A percentile compares a stretch with the other conserved stretches of the same genome.
Evolutionary conservation across 2,797 vertebrate species (phyloP).

Genomic region (Distichodus sexfasciatus): DNA sequence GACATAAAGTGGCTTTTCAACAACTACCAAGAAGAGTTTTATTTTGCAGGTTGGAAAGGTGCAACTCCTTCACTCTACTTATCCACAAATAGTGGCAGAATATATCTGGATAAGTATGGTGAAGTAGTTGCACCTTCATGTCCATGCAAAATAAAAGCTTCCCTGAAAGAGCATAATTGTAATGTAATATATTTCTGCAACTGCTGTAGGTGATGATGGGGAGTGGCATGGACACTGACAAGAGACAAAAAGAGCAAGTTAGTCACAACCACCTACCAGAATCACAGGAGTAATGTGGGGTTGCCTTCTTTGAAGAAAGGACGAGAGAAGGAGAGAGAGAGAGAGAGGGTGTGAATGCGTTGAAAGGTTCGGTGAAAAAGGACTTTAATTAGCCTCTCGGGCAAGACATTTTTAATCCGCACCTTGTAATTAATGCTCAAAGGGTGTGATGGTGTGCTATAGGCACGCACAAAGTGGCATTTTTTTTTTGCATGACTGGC

Average conservation of each 20-base stretch:
- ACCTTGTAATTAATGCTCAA: constrained; percentile 74
- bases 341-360: constrained; percentile 57
- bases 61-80: too few relatives aligned
- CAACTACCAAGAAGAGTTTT: too few relatives aligned
- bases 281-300: background rate
- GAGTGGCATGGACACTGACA: constrained; percentile 2
- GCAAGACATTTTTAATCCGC: constrained; percentile 73
- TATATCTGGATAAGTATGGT: too few relatives aligned
- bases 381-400: constrained; percentile 72
- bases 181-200: too few relatives aligned
- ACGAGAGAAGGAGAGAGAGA: background rate
- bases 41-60: too few relatives aligned
- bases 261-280: constrained; percentile 2
- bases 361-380: constrained; percentile 67
- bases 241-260: too few relatives aligned
- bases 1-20: too few relatives aligned
- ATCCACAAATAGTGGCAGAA: too few relatives aligned
- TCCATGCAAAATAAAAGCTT: too few relatives aligned
- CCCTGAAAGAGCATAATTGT: too few relatives aligned
- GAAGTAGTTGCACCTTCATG: too few relatives aligned
- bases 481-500: constrained; percentile 49
- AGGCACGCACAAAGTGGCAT: constrained; percentile 51
- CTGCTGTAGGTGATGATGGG: too few relatives aligned
- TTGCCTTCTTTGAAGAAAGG: constrained; percentile 26
- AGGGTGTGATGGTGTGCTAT: constrained; percentile 68